phyloP scores from a whole-genome alignment of 1,140 invertebrate genomes.

The Aphelenchoides besseyi region DNA sequence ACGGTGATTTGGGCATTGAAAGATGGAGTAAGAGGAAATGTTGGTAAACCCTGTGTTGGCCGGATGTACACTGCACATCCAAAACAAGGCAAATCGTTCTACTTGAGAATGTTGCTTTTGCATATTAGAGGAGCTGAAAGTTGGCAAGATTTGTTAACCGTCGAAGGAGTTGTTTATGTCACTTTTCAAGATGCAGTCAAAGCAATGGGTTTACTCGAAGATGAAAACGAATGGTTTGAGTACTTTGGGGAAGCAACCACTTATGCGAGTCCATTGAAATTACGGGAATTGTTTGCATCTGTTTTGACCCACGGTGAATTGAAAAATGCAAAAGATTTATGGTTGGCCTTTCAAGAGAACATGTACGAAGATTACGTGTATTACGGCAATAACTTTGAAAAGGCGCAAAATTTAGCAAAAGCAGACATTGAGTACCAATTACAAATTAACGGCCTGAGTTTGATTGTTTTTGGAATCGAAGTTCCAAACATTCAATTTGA shows the following conservation, averaged over 20 bases:
- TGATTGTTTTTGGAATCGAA: background rate
- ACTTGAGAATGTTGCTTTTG: background rate
- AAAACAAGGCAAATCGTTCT: background rate
- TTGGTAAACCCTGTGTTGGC: background rate
- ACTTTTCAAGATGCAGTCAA: background rate
- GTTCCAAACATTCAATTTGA: background rate
- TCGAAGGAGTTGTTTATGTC: background rate
- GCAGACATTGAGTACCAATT: no score
- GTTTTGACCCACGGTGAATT: background rate
- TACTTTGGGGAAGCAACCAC: background rate
- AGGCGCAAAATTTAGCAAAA: background rate
- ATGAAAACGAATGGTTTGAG: background rate
- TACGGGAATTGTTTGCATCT: background rate
- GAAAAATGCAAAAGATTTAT: background rate
- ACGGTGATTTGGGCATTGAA: background rate
- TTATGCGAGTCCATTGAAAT: background rate
- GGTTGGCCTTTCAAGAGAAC: background rate
- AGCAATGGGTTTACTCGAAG: background rate
- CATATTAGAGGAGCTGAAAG: background rate
- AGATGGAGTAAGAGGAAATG: background rate
- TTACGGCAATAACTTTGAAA: background rate
- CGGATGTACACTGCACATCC: background rate
- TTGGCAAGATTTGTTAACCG: background rate
- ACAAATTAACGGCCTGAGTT: background rate
- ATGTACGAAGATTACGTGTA: background rate